Conservation (phyloP, 1,140 invertebrate genomes). For the Stegodyphus dumicola region DNA sequence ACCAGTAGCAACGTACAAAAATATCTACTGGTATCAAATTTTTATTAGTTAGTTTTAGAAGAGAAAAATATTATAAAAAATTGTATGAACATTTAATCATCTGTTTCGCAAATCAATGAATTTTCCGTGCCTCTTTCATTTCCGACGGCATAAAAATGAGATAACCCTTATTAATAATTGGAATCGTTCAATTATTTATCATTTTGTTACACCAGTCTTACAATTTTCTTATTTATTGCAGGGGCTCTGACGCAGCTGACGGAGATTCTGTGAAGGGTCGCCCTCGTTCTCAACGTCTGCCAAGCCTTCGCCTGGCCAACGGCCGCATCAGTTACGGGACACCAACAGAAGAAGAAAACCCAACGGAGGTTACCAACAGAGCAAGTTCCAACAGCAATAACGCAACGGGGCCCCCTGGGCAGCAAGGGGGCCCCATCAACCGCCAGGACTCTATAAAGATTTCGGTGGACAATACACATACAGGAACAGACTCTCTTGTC, state of each 20-base stretch:
- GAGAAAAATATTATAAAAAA: no score
- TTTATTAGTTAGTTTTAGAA: no score
- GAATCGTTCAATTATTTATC: no score
- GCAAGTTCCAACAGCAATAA: conserved; percentile 17
- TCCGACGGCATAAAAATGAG: no score
- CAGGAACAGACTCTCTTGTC: conserved; percentile 52
- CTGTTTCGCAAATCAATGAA: no score
- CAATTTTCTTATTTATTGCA: conserved; percentile 1
- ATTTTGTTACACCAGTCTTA: no score
- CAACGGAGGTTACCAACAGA: conserved; percentile 18
- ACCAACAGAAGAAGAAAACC: conserved; percentile 39
- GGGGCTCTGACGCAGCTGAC: conserved; percentile 49
- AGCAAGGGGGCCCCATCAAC: conserved; percentile 50
- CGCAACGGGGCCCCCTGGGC: conserved; percentile 27
- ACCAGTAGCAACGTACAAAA: no score
- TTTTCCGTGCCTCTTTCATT: no score
- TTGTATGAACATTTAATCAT: no score
- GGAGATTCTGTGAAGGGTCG: conserved; percentile 38
- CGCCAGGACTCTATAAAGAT: conserved; percentile 60
- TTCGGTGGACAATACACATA: conserved; percentile 45
- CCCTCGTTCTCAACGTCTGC: conserved; percentile 32
- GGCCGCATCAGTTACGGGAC: conserved; percentile 56
- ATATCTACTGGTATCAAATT: no score
- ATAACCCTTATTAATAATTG: no score
- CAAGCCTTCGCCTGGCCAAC: conserved; percentile 75